A percentile compares a stretch with the other conserved stretches of the same genome.
Conservation (phyloP, 1,140 invertebrate genomes). For the Branchinecta lindahli region DNA sequence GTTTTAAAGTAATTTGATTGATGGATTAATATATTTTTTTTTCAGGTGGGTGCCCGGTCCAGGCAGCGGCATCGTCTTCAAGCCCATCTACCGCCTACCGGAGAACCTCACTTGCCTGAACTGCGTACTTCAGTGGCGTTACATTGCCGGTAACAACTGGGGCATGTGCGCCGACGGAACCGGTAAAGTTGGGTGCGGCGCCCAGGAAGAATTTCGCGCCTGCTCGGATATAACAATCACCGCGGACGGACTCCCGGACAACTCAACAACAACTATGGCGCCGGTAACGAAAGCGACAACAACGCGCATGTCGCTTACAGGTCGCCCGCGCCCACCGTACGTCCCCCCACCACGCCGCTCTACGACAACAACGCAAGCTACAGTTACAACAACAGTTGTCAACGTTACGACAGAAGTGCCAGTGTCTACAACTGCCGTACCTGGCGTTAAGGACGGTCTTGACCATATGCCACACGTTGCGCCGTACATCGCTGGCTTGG, state of each 20-base stretch:
- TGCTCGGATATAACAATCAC: slow-evolving; percentile 65
- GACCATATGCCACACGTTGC: not conserved
- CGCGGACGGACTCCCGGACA: slow-evolving; percentile 21
- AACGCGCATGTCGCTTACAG: not conserved
- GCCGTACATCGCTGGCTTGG: slow-evolving; percentile 13
- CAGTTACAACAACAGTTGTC: slow-evolving; percentile 9
- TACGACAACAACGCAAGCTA: slow-evolving; percentile 13
- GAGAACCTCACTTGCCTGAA: slow-evolving; percentile 49
- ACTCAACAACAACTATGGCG: not conserved
- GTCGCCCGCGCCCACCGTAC: slow-evolving; percentile 1
- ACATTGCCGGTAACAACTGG: slow-evolving; percentile 39
- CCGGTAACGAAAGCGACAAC: not conserved
- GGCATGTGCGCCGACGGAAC: slow-evolving; percentile 34
- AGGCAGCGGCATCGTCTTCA: slow-evolving; percentile 53
- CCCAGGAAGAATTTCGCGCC: slow-evolving; percentile 69
- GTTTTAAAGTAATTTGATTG: too few species aligned
- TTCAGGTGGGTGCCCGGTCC: slow-evolving; percentile 51
- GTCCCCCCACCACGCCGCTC: not conserved
- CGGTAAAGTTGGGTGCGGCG: slow-evolving; percentile 59
- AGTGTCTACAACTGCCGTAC: not conserved
- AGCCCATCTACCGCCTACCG: slow-evolving; percentile 52
- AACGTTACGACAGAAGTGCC: not conserved
- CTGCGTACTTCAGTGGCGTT: slow-evolving; percentile 66
- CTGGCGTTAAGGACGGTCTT: not conserved
- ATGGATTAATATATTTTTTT: slow-evolving; percentile 6